phyloP scores from a whole-genome alignment of 2,888 invertebrate genomes.

The Slavum lentiscoides region DNA sequence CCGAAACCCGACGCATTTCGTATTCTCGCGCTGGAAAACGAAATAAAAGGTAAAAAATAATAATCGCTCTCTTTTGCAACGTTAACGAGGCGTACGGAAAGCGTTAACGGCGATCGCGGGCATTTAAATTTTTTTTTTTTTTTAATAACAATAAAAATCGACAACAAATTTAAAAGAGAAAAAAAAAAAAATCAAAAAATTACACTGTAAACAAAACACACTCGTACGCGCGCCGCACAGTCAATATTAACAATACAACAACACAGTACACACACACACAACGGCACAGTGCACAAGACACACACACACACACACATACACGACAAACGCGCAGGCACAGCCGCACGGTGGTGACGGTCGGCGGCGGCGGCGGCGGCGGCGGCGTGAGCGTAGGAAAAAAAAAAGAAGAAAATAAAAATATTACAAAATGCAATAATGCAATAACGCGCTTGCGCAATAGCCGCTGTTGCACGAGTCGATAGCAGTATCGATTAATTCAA shows the following conservation, averaged over 20 bases:
- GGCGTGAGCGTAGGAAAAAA: too few relatives aligned
- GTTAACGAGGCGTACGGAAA: background rate
- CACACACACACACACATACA: background rate
- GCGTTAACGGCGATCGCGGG: background rate
- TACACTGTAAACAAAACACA: slow-evolving; percentile 46
- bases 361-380: background rate
- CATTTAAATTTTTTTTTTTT: slow-evolving; percentile 5
- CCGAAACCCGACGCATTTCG: background rate
- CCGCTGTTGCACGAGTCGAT: slow-evolving; percentile 28
- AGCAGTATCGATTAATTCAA: slow-evolving; percentile 29
- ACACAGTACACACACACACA: background rate
- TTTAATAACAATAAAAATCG: slow-evolving; percentile 2
- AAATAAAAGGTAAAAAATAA: too few relatives aligned
- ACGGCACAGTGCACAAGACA: background rate
- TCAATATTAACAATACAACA: background rate
- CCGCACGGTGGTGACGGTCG: background rate
- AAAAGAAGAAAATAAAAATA: slow-evolving; percentile 4
- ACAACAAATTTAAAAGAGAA: too few relatives aligned
- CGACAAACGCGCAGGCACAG: background rate
- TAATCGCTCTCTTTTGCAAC: background rate
- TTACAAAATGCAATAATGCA: slow-evolving; percentile 1
- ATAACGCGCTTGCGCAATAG: slow-evolving; percentile 19
- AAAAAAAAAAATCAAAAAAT: too few relatives aligned
- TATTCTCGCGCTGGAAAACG: background rate
- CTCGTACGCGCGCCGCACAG: background rate